phyloP scores from a whole-genome alignment of 2,888 invertebrate species.

The Stenodema calcarata region DNA sequence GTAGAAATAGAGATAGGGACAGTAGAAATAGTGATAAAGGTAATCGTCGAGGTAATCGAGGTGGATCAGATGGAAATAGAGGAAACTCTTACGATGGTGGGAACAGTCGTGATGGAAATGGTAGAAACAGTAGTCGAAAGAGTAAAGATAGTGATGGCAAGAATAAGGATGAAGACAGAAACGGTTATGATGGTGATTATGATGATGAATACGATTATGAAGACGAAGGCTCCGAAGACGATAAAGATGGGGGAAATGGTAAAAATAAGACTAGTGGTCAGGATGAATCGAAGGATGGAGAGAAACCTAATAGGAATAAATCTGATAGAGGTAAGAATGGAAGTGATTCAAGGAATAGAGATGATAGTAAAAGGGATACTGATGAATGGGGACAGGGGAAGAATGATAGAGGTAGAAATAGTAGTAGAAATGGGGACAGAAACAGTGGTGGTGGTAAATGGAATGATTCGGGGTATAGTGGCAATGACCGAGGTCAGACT shows the following conservation, averaged over 20 bases:
- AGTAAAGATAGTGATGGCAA: neutral
- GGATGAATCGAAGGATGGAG: neutral
- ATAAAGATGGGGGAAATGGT: neutral
- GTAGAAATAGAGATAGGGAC: neutral
- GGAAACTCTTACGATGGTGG: neutral
- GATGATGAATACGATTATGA: slow-evolving; percentile 49
- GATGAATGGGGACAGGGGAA: neutral
- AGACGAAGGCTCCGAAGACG: slow-evolving; percentile 9
- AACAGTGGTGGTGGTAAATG: neutral
- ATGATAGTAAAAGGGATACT: neutral
- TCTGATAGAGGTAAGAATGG: neutral
- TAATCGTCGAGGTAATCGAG: neutral
- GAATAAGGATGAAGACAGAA: slow-evolving; percentile 30
- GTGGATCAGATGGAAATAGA: neutral
- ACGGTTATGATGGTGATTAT: slow-evolving; percentile 34
- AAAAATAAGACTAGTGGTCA: slow-evolving; percentile 13
- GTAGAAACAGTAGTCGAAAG: neutral
- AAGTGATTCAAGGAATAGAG: neutral
- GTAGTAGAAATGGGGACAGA: neutral
- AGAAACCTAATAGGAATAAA: slow-evolving; percentile 12
- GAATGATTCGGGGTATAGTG: neutral
- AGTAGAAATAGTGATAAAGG: neutral
- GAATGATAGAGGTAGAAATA: neutral
- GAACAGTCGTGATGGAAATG: neutral
- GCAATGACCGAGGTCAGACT: too few species aligned